Base-by-base conservation (phyloP, 2,797 vertebrate genomes). In the Momotus momota region DNA sequence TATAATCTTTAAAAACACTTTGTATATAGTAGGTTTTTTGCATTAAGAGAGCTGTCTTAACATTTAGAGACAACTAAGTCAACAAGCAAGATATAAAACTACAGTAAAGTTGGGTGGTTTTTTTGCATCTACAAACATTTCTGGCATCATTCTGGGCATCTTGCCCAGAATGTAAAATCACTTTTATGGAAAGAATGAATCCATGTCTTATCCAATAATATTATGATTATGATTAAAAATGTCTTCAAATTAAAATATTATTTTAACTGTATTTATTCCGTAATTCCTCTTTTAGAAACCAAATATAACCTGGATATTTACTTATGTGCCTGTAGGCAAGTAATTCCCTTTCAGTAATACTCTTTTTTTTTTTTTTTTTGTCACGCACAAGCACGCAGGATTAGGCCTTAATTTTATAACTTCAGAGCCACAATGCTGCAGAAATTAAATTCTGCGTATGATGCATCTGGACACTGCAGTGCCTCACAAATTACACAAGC, bases 161-260 rank as follows among this genome's bases (percentile, higher is more conserved):
- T 10, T 74, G 72, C 79, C 84, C 80, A 90, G 94, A 95, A 94
- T 65, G 40, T 78, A 92, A 90, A 91, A 80, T 41, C 48, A 92
- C 31, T 91, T 88, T 26, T 35, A 62, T 14, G 17, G 69, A 60
- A 88, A 93, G 64, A 95, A 94, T 86, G 71, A 95, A 82, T n/a
- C 41, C 10, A 20, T 12, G 33, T 79, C 64, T 94, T 93, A 46
- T n/a, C 65, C 79, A 75, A 57, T 62, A 94, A 67, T 82, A 91
- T 64, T 88, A 93, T 74, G 64, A 89, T 80, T 79, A 41, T 61
- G 38, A 87, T 83, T 77, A 92, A 85, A 48, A 90, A 81, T 60
- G 33, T 20, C 55, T 90, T 87, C 64, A 80, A 86, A 81, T 81
- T 64, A 78, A 94, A 90, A 78, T 74, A 58, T 57, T 86, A 49